Percentiles rank a stretch among this genome's conserved stretches.
Conservation (phyloP, 1,140 invertebrate species). For the Heliconius congener region DNA sequence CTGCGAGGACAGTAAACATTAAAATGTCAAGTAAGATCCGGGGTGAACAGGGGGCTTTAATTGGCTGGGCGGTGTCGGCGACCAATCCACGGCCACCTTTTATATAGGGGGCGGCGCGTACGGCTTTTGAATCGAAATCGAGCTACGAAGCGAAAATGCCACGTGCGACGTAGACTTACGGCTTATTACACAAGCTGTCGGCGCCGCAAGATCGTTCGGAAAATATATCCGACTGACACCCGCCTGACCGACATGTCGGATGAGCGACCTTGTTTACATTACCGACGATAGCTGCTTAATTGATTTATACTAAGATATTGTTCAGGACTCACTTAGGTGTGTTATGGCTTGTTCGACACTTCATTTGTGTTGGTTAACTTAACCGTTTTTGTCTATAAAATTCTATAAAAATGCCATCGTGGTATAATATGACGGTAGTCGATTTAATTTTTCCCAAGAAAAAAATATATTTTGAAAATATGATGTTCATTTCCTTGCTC, state of each 20-base stretch:
- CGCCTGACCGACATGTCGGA: slow-evolving; percentile 37
- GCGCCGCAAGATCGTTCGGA: slow-evolving; percentile 48
- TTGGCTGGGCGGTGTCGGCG: slow-evolving; percentile 67
- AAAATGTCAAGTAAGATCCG: slow-evolving; percentile 73
- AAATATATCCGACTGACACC: slow-evolving; percentile 44
- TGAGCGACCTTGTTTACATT: slow-evolving; percentile 47
- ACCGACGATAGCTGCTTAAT: slow-evolving; percentile 30
- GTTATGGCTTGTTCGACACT: background rate
- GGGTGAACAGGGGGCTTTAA: slow-evolving; percentile 65
- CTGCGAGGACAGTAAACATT: slow-evolving; percentile 68
- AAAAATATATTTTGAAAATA: background rate
- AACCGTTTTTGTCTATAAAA: background rate
- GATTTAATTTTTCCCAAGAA: too few relatives aligned
- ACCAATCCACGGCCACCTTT: slow-evolving; percentile 62
- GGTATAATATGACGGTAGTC: too few relatives aligned
- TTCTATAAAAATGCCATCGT: background rate
- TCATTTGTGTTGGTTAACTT: background rate
- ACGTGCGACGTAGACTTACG: slow-evolving; percentile 60
- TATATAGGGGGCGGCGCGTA: slow-evolving; percentile 60
- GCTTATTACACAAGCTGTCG: slow-evolving; percentile 53
- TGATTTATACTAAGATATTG: slow-evolving; percentile 29
- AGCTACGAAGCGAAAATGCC: slow-evolving; percentile 74
- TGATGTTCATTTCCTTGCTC: background rate
- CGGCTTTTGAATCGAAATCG: slow-evolving; percentile 61
- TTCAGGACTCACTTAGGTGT: background rate